Base-by-base conservation (phyloP, 2,888 invertebrate species). In the Thymelicus acteon region DNA sequence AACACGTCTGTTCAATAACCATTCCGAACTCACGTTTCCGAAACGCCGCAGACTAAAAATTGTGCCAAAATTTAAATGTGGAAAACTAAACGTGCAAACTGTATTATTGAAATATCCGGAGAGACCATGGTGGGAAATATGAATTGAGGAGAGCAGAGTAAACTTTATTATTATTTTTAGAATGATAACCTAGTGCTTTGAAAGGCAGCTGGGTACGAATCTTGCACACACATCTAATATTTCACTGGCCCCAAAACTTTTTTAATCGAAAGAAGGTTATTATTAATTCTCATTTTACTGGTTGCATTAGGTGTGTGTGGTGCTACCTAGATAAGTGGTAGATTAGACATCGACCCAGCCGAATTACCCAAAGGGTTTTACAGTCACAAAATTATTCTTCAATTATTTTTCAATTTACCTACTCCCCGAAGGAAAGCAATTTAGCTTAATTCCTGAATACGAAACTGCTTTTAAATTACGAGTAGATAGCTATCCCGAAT, bases 401-500 rank as follows among this genome's bases (percentile, higher is more conserved):
- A 52, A 19, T 52, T 52, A 54, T 24, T 24, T 54, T 54, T 54
- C 54, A 24, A 54, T 54, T 24, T 6, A 19, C 19, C 19, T 19
- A 54, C 12, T 24, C 54, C 24, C 6, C 8, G 54, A 52, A 54
- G 12, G 37, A 37, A 63, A 49, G 37, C 47, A 63, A 63, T 49
- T 63, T 37, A 15, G 6, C 49, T 48, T 8, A n/a, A 47, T 44
- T 44, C 24, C 37, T 13, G 15, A 49, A 49, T 15, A 49, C 49
- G 37, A 8, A 49, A 57, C 39, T 37, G n/a, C 37, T 63, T 63
- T 48, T 63, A 49, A 63, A 48, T 62, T 3, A 31, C 31, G 31
- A 31, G 31, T 37, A 63, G n/a, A 37, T 15, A 37, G 49, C 63
- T 49, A 15, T 37, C 63, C 31, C 12, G 44, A 37, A 63, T 49